Percentiles rank a stretch among this genome's conserved stretches.
These are phyloP conservation scores for Acanthococcus lagerstroemiae DNA, from an alignment of 2,888 invertebrate species.

Conservation along the genomic window DNA sequence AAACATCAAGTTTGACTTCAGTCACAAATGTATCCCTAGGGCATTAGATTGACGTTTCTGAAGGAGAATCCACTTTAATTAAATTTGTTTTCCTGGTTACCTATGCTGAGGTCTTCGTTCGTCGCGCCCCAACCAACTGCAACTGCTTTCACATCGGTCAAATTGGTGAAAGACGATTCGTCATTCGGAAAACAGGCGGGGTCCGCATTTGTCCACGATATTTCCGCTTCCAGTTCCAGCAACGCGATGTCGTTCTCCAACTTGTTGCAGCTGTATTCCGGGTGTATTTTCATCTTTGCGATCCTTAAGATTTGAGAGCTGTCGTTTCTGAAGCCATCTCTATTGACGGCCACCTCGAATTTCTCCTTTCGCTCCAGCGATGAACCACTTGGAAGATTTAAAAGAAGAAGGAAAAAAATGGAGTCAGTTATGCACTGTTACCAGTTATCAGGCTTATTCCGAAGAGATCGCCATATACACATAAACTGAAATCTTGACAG, in stretches of 20 bases:
- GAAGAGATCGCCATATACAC: no score
- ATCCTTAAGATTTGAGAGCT: conserved; percentile 36
- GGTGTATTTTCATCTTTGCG: conserved; percentile 56
- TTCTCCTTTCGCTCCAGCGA: no score
- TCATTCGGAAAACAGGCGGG: conserved; percentile 62
- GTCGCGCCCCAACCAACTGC: conserved; percentile 85
- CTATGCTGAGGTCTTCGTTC: conserved; percentile 57
- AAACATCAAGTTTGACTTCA: no score
- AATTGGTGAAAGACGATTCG: conserved; percentile 48
- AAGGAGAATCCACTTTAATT: no score
- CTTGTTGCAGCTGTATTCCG: conserved; percentile 55
- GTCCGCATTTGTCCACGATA: conserved; percentile 57
- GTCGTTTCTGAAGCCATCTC: conserved; percentile 7
- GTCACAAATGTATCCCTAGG: no score
- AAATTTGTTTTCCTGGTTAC: conserved; percentile 42
- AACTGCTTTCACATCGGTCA: conserved; percentile 45
- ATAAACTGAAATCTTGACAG: no score
- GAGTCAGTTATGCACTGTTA: no score
- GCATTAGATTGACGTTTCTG: no score
- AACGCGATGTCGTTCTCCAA: conserved; percentile 54
- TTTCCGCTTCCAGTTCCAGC: conserved; percentile 53
- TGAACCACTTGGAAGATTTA: no score
- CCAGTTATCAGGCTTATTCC: no score
- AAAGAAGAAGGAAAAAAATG: no score
- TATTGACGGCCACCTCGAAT: conserved; percentile 1